Conservation (phyloP, 2,888 invertebrate species). For the Sinhomidia bicolor region DNA sequence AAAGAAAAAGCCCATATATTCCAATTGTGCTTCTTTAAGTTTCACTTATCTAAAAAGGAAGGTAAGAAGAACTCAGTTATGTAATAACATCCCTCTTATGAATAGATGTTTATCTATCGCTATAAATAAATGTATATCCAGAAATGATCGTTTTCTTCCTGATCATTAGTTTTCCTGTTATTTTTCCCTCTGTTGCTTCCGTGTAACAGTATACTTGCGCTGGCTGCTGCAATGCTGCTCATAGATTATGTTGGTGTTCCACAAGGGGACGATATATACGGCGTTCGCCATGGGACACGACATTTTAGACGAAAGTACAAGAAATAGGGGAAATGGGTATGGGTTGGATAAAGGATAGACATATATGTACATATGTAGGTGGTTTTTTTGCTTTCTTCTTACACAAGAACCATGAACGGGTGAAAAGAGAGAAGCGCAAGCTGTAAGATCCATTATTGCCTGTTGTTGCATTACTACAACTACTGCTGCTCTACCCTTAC, state of each 20-base stretch:
- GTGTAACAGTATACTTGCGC: too few relatives aligned
- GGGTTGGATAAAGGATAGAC: too few relatives aligned
- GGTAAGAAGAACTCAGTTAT: not conserved
- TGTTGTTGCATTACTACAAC: not conserved
- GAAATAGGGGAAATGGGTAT: not conserved
- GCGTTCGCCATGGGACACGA: conserved; percentile 35
- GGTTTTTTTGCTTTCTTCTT: not conserved
- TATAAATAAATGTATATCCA: not conserved
- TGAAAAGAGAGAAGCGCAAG: too few relatives aligned
- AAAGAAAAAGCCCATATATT: not conserved
- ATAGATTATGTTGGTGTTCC: conserved; percentile 44
- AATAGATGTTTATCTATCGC: not conserved
- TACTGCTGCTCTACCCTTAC: too few relatives aligned
- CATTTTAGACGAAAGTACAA: conserved; percentile 17
- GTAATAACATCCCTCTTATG: not conserved
- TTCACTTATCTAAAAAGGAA: not conserved
- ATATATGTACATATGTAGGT: too few relatives aligned
- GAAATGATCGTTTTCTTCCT: not conserved
- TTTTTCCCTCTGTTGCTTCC: not conserved
- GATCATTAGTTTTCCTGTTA: not conserved
- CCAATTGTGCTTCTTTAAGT: not conserved
- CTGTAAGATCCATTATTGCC: conserved; percentile 1
- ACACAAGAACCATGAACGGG: not conserved
- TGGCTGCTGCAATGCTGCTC: conserved; percentile 7
- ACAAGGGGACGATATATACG: conserved; percentile 45